Base-by-base conservation (phyloP, 2,888 invertebrate species). In the Cepaea hortensis region DNA sequence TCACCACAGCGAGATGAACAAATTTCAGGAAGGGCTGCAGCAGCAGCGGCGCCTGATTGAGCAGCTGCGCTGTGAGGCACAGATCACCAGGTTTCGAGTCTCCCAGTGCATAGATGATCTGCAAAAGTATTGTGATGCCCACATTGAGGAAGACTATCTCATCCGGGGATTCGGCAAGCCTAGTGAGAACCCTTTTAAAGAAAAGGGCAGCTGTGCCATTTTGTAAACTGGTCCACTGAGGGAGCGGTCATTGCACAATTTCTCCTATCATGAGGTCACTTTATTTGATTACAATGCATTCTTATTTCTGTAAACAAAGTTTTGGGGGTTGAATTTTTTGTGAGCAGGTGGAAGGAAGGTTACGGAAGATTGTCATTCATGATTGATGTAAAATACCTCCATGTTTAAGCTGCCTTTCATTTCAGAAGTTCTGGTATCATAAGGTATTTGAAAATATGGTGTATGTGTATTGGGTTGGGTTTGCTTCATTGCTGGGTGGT, bases 31-130 rank as follows among this genome's bases (percentile, higher is more conserved):
- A 90, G 93, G 93, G 35, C 91, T 98, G 93, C 98, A 98, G 95
- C 98, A 98, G 95, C 98, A 98, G 95, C 96, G 97, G 92, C 96
- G 97, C 95, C 96, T 98, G 91, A 98, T 98, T 87, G 98, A 98
- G 94, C 98, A 98, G 95, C 96, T 98, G 90, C 96, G 98, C 89
- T 96, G 98, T 84, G 98, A 98, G 95, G 98, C 98, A 84, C 96
- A 97, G 76, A 96, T 98, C 87, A 97, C 97, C 93, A 96, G 98
- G 87, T 96, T 98, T 92, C 96, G 97, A 76, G 97, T 97, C 50
- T 98, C 98, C 65, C 97, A 97, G 92, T 98, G 98, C n/a, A 97
- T 98, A 87, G 96, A 97, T 90, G 97, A 98, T 92, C 97, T 98
- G 91, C 97, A 98, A 89, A 93, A 93, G 93, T 93, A 91, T 89